phyloP scores from a whole-genome alignment of 2,888 invertebrate genomes.

The Sinelater perroti region DNA sequence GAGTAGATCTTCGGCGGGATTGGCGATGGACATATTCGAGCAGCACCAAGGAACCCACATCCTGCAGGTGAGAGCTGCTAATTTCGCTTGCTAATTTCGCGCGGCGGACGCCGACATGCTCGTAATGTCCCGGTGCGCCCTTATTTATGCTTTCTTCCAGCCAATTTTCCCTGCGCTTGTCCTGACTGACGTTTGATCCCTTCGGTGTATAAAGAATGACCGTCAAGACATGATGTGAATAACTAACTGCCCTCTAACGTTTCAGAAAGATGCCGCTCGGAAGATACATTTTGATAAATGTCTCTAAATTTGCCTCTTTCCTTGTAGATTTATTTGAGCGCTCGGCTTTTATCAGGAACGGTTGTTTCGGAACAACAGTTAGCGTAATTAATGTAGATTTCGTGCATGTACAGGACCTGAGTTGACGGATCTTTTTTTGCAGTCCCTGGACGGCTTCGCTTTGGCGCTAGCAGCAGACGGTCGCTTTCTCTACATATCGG shows the following conservation, averaged over 20 bases:
- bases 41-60: constrained; percentile 98
- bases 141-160: constrained; percentile 54
- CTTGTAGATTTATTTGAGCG: no score
- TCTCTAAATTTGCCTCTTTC: constrained; percentile 34
- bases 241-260: constrained; percentile 52
- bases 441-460: constrained; percentile 98
- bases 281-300: constrained; percentile 50
- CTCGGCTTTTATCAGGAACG: no score
- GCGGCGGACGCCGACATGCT: constrained; percentile 40
- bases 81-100: not conserved
- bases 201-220: constrained; percentile 61
- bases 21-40: constrained; percentile 91
- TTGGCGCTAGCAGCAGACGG: constrained; percentile 95
- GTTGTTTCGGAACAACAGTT: no score
- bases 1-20: constrained; percentile 71
- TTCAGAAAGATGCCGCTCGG: constrained; percentile 45
- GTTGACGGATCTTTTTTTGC: constrained; percentile 59
- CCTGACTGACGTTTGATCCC: constrained; percentile 56
- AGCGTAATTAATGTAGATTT: no score
- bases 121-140: constrained; percentile 50
- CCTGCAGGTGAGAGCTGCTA: constrained; percentile 76
- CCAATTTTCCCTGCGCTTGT: constrained; percentile 54
- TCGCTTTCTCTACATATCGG: constrained; percentile 98
- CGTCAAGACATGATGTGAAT: constrained; percentile 60
- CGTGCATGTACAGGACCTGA: no score